phyloP scores from a whole-genome alignment of 2,113 vertebrate species.

The Ochotona princeps region DNA sequence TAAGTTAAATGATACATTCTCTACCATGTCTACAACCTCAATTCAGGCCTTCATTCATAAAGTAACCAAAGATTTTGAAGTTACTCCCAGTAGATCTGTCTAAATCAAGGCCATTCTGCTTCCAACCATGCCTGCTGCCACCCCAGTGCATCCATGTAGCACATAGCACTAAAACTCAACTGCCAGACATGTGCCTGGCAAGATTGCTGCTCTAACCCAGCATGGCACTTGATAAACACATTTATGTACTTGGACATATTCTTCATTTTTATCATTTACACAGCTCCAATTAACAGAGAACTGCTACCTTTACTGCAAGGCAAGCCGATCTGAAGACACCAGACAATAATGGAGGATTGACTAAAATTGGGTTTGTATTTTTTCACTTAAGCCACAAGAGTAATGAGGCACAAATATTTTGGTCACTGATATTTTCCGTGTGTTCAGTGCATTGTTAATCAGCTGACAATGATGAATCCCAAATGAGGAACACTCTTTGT shows the following conservation, averaged over 20 bases:
- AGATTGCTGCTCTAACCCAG: not conserved
- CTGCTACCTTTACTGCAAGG: not conserved
- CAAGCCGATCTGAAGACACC: not conserved
- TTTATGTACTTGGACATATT: too few relatives aligned
- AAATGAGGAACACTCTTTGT: constrained; percentile 61
- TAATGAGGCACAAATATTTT: constrained; percentile 52
- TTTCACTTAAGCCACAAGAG: constrained; percentile 57
- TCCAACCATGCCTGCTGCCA: not conserved
- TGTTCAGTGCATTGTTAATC: constrained; percentile 70
- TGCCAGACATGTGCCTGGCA: not conserved
- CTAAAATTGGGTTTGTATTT: not conserved
- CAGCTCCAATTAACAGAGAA: not conserved
- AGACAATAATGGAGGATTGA: not conserved
- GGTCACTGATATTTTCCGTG: constrained; percentile 67
- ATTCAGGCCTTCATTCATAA: not conserved
- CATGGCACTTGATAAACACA: not conserved
- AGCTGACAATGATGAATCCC: constrained; percentile 75
- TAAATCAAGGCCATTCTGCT: not conserved
- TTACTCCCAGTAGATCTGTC: not conserved
- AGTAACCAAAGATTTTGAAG: not conserved
- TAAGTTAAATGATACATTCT: not conserved
- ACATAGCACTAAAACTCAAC: not conserved
- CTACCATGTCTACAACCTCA: not conserved
- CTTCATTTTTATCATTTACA: not conserved
- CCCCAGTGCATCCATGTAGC: not conserved